phyloP scores from a whole-genome alignment of 1,140 invertebrate species.

The Zophobas morio region DNA sequence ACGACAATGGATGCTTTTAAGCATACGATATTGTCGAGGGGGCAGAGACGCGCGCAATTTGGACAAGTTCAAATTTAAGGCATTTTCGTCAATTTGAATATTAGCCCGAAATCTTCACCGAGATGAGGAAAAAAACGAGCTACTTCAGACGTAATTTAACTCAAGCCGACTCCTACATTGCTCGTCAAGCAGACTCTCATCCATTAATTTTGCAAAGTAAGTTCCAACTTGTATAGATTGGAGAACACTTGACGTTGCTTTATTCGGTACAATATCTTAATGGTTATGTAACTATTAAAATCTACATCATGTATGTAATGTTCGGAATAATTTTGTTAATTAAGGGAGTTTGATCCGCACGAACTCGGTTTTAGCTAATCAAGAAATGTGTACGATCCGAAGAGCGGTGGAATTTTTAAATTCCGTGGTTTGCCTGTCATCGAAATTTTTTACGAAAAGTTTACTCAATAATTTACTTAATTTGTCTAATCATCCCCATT shows the following conservation, averaged over 20 bases:
- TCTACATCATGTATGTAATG: no score
- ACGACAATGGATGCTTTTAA: slow-evolving; percentile 33
- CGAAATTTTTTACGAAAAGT: no score
- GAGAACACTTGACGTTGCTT: slow-evolving; percentile 2
- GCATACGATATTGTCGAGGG: slow-evolving; percentile 21
- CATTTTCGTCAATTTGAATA: slow-evolving; percentile 23
- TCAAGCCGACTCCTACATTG: slow-evolving; percentile 10
- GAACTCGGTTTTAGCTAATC: no score
- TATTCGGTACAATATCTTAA: not conserved
- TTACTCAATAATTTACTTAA: no score
- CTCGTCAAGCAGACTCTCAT: slow-evolving; percentile 16
- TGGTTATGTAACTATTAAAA: not conserved
- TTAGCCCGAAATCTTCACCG: slow-evolving; percentile 8
- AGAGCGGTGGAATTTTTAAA: no score
- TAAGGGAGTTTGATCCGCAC: no score
- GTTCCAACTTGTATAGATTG: slow-evolving; percentile 19
- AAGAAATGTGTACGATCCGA: no score
- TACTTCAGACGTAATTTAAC: slow-evolving; percentile 35
- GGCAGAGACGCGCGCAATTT: slow-evolving; percentile 22
- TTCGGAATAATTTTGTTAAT: no score
- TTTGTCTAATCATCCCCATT: no score
- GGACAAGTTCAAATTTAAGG: slow-evolving; percentile 9
- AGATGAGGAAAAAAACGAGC: slow-evolving; percentile 7
- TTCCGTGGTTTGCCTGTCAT: no score
- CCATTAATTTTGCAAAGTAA: slow-evolving; percentile 40